Evolutionary conservation across 2,888 invertebrate genomes (phyloP).

Genomic region (Drosophila nr. perissopoda): DNA sequence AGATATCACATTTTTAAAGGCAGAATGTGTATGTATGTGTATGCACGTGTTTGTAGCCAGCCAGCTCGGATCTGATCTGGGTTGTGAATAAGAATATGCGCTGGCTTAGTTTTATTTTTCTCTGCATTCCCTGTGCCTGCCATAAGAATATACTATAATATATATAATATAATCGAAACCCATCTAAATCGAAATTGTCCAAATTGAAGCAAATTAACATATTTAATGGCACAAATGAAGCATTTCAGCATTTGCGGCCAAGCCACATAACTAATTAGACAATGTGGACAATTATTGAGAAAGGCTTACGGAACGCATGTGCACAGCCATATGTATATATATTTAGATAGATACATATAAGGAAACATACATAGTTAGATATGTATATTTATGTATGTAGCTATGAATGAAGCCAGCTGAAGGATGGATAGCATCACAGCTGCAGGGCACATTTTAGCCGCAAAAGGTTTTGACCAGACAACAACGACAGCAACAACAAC

Average conservation of each 20-base stretch:
- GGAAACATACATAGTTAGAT: not conserved
- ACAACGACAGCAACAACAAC: constrained; percentile 2
- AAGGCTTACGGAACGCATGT: constrained; percentile 34
- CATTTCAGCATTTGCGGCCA: constrained; percentile 8
- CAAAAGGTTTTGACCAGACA: constrained; percentile 9
- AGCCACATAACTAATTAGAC: constrained; percentile 36
- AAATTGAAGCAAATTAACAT: constrained; percentile 6
- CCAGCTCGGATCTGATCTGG: too few relatives aligned
- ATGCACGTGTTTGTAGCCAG: too few relatives aligned
- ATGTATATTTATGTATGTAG: not conserved
- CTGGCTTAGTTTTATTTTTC: too few relatives aligned
- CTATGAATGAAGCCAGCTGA: constrained; percentile 1
- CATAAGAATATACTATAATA: not conserved
- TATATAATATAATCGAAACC: not conserved
- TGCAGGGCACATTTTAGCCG: constrained; percentile 4
- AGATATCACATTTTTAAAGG: too few relatives aligned
- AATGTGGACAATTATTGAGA: constrained; percentile 17
- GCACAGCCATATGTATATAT: not conserved
- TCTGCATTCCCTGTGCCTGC: too few relatives aligned
- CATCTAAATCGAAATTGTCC: constrained; percentile 10
- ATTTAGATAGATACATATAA: not conserved
- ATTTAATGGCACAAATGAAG: not conserved
- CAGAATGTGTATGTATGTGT: too few relatives aligned
- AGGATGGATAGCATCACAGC: not conserved
- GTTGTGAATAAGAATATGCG: too few relatives aligned